A percentile compares a stretch with the other conserved stretches of the same genome.
These are phyloP conservation scores for Eilema caniola DNA, from an alignment of 2,888 invertebrate genomes.

Conservation along the genomic window DNA sequence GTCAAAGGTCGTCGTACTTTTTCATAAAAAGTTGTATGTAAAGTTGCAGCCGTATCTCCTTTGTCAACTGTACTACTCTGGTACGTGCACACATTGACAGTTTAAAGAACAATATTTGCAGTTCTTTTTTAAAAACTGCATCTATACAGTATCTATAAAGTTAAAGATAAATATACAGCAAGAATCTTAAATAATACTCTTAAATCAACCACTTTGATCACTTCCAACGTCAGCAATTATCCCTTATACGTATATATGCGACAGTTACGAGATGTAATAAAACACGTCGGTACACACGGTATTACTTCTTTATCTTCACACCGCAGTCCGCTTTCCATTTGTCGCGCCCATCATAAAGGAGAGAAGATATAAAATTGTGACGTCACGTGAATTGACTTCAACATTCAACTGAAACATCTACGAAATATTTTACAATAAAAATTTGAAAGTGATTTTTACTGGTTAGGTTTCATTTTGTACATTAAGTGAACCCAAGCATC, in stretches of 20 bases:
- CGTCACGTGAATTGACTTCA: slow-evolving; percentile 37
- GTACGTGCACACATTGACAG: too few species aligned
- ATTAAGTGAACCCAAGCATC: too few species aligned
- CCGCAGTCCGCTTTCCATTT: slow-evolving; percentile 75
- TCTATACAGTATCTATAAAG: too few species aligned
- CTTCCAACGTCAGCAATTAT: slow-evolving; percentile 15
- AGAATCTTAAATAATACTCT: neutral
- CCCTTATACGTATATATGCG: slow-evolving; percentile 30
- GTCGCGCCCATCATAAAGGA: slow-evolving; percentile 73
- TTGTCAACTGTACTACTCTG: too few species aligned
- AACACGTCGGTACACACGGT: slow-evolving; percentile 55
- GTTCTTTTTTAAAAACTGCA: too few species aligned
- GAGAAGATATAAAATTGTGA: slow-evolving; percentile 46
- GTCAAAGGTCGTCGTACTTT: too few species aligned
- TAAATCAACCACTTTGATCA: neutral
- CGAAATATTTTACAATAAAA: neutral
- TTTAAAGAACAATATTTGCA: too few species aligned
- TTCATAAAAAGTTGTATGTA: too few species aligned
- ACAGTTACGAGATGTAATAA: slow-evolving; percentile 40
- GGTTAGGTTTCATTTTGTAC: too few species aligned
- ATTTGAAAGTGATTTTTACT: neutral
- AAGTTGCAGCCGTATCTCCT: too few species aligned
- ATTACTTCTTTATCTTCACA: slow-evolving; percentile 81
- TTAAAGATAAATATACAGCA: neutral
- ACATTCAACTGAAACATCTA: neutral